Conservation (phyloP, 2,888 invertebrate genomes). For the Yponomeuta evonymella region DNA sequence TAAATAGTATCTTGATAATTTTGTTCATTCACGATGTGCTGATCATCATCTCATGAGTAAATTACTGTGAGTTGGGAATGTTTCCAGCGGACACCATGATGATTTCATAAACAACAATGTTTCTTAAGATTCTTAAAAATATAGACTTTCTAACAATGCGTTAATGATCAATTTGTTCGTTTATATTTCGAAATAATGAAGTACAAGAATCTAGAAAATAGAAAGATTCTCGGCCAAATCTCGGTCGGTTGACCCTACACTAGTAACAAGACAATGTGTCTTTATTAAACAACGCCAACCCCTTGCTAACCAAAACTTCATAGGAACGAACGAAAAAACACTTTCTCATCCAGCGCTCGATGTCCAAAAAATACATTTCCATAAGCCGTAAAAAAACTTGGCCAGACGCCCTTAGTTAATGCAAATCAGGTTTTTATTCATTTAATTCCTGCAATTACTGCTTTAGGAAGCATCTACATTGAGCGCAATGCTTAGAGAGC, state of each 20-base stretch:
- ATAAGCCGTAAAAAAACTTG: conserved; percentile 50
- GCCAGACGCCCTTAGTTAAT: conserved; percentile 41
- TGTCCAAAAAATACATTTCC: conserved; percentile 44
- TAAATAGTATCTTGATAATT: too few relatives aligned
- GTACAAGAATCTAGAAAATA: too few relatives aligned
- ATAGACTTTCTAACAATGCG: too few relatives aligned
- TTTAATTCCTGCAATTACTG: conserved; percentile 58
- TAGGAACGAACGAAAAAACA: conserved; percentile 62
- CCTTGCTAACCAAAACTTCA: conserved; percentile 19
- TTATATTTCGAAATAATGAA: too few relatives aligned
- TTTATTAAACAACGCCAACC: conserved; percentile 10
- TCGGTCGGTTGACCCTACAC: not conserved
- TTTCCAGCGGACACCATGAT: too few relatives aligned
- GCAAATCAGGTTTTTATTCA: conserved; percentile 64
- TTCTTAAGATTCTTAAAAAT: too few relatives aligned
- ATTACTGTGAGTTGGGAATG: too few relatives aligned
- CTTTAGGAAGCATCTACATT: conserved; percentile 30
- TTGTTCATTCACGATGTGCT: too few relatives aligned
- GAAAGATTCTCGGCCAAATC: too few relatives aligned
- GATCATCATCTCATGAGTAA: too few relatives aligned
- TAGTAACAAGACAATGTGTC: not conserved
- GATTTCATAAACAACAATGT: too few relatives aligned
- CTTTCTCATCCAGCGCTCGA: conserved; percentile 50
- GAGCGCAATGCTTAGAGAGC: not conserved
- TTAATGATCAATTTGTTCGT: too few relatives aligned